phyloP scores from a whole-genome alignment of 2,113 vertebrate species.

The Egretta garzetta region DNA sequence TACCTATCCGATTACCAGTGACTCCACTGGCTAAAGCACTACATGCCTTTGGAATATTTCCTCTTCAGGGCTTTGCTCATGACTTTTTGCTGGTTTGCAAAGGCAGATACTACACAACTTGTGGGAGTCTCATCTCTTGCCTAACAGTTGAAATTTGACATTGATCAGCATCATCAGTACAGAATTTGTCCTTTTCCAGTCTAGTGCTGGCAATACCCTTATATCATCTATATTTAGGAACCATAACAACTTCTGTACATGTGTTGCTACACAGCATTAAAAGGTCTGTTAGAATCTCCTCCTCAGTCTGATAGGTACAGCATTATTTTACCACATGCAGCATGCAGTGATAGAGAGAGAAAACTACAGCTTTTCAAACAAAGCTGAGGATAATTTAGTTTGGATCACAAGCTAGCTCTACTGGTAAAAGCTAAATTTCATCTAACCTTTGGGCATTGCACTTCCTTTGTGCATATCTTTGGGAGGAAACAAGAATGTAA shows the following conservation, averaged over 20 bases:
- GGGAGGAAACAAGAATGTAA: not conserved
- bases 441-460: not conserved
- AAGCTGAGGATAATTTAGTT: not conserved
- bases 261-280: not conserved
- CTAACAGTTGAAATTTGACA: not conserved
- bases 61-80: not conserved
- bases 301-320: not conserved
- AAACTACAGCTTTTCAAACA: not conserved
- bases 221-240: not conserved
- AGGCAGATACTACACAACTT: not conserved
- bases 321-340: not conserved
- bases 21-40: not conserved
- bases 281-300: not conserved
- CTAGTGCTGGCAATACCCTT: not conserved
- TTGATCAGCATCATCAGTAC: not conserved
- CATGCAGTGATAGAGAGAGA: too few relatives aligned
- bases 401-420: not conserved
- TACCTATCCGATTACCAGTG: not conserved
- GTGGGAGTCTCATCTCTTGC: not conserved
- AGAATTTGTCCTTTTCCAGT: not conserved
- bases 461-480: not conserved
- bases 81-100: not conserved
- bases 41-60: not conserved
- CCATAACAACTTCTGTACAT: accelerated
- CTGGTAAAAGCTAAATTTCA: not conserved